Conservation (phyloP, 1,140 invertebrate species). For the Heliothis virescens region DNA sequence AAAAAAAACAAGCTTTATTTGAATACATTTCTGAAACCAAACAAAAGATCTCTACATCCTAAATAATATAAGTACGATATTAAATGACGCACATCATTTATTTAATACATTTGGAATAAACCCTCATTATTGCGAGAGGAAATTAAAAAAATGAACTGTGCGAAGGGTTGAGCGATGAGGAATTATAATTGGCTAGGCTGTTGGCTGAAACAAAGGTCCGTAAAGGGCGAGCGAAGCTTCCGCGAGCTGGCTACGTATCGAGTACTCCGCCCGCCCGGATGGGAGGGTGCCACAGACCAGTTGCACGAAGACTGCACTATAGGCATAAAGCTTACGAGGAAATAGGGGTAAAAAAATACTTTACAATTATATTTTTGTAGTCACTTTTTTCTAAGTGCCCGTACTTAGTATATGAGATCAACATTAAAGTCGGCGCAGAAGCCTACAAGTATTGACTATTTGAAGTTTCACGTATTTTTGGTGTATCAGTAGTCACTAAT, state of each 20-base stretch:
- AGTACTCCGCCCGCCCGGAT: slow-evolving; percentile 67
- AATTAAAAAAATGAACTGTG: slow-evolving; percentile 39
- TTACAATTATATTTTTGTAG: no score
- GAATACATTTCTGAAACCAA: no score
- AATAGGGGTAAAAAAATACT: no score
- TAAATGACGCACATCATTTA: neutral
- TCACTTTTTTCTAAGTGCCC: no score
- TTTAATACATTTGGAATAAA: slow-evolving; percentile 33
- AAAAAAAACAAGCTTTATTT: no score
- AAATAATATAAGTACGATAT: neutral
- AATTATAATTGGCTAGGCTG: slow-evolving; percentile 52
- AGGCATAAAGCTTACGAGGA: neutral
- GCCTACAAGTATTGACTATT: no score
- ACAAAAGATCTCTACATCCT: neutral
- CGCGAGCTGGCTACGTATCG: slow-evolving; percentile 69
- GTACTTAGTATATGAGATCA: no score
- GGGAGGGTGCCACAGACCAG: slow-evolving; percentile 60
- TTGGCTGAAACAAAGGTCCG: slow-evolving; percentile 75
- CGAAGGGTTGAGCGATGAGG: slow-evolving; percentile 51
- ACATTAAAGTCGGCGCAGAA: no score
- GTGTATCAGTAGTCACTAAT: no score
- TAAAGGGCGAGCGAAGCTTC: slow-evolving; percentile 75
- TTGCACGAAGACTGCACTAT: slow-evolving; percentile 17
- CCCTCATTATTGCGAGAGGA: slow-evolving; percentile 25
- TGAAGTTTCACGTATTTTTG: no score